Base-by-base conservation (phyloP, 92 coral and sea anemone species). In the Micromussa lordhowensis region DNA sequence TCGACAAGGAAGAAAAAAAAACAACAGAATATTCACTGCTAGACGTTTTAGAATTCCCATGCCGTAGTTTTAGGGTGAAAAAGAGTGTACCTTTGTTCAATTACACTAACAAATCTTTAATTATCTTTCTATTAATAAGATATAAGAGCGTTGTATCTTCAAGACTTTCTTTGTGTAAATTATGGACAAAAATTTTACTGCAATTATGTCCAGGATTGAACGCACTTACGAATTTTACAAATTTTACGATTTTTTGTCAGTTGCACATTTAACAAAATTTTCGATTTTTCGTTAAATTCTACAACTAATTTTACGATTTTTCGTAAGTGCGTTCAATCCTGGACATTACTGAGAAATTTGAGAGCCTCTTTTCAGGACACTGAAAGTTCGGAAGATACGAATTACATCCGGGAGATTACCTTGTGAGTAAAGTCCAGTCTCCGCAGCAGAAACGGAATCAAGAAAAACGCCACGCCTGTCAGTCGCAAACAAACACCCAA, bases 401-500 rank as follows among this genome's bases (percentile, higher is more conserved):
- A 44, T 76, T 49, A 22, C 48, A 30, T 77, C 64, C 4, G 32
- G 80, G 53, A 58, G 10, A 22, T 75, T 80, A 87, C 90, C 85
- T 79, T 87, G 80, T 80, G 86, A 19, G 85, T 57, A n/a, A 79
- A 14, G 77, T 87, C 85, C 44, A 80, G 71, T 54, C 80, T 79
- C 36, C 85, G 68, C 58, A 87, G 59, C 7, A 68, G 31, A 40
- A 87, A 87, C 59, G 85, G 85, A n/a, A 87, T 48, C 80, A 87
- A 40, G 66, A 81, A 79, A 34, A 87, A 87, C 14, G 77, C 82
- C 9, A 87, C 74, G 24, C 90, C 90, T 4, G 85, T 15, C 44
- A 79, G 90, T 17, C 90, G 74, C 38, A 87, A 28, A 68, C 90
- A 80, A 59, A 80, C 80, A 63, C 90, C 90, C 17, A 87, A 38